Conservation (phyloP, 2,797 vertebrate genomes). For the Gymnopithys bicolor region DNA sequence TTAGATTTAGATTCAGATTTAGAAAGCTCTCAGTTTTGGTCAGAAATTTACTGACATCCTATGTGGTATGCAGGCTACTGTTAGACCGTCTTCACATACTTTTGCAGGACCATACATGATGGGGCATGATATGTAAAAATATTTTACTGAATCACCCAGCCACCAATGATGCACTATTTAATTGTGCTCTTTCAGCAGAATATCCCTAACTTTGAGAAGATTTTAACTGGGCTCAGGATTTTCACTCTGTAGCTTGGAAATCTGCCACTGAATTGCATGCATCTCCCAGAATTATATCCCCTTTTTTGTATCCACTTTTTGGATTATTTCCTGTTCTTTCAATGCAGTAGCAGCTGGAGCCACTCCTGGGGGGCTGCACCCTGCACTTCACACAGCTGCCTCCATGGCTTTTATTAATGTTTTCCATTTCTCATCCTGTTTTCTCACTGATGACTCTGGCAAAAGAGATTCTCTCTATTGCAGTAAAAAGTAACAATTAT, state of each 20-base stretch:
- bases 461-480: conserved; percentile 17
- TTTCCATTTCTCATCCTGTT: conserved; percentile 61
- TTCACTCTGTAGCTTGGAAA: background rate
- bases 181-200: background rate
- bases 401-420: conserved; percentile 43
- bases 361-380: conserved; percentile 27
- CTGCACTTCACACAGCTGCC: conserved; percentile 56
- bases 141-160: background rate
- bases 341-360: conserved; percentile 59
- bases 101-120: background rate
- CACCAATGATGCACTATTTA: background rate
- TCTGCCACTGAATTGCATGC: background rate
- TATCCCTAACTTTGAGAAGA: background rate
- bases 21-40: background rate
- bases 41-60: background rate
- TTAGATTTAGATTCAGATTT: background rate
- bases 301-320: conserved; percentile 7
- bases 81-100: background rate
- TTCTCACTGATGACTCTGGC: conserved; percentile 50
- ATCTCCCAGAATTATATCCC: conserved; percentile 7
- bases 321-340: conserved; percentile 51
- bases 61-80: background rate
- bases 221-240: background rate
- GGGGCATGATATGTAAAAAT: background rate
- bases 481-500: conserved; percentile 28